Conservation (phyloP, 1,140 invertebrate species). For the Asbolus verrucosus region DNA sequence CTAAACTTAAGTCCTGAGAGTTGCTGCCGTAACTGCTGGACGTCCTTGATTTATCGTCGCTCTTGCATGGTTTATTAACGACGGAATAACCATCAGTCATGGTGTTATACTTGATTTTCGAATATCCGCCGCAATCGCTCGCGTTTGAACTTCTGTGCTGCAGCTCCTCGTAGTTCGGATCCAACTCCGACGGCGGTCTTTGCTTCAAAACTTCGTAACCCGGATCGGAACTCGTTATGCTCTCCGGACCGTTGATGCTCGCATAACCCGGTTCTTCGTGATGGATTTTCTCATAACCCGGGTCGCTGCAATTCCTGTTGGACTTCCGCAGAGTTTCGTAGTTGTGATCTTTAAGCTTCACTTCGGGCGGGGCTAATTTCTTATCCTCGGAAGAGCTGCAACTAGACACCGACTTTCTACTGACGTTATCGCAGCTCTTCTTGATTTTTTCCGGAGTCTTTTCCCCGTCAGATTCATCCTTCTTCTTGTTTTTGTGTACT, state of each 20-base stretch:
- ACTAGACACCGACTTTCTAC: conserved; percentile 43
- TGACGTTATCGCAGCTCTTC: conserved; percentile 27
- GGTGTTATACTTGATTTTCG: conserved; percentile 64
- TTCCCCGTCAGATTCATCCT: conserved; percentile 51
- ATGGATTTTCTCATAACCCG: conserved; percentile 74
- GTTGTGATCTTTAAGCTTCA: conserved; percentile 55
- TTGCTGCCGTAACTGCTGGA: conserved; percentile 43
- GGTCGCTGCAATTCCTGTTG: conserved; percentile 70
- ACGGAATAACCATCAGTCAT: conserved; percentile 67
- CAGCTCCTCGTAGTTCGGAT: conserved; percentile 80
- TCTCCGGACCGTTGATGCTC: conserved; percentile 69
- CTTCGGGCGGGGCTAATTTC: background rate
- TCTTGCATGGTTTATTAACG: conserved; percentile 67
- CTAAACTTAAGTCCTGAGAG: conserved; percentile 45
- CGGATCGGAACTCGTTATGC: conserved; percentile 71
- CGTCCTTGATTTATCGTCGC: conserved; percentile 22
- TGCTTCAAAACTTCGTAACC: conserved; percentile 71
- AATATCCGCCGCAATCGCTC: conserved; percentile 64
- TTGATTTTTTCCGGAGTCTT: conserved; percentile 38
- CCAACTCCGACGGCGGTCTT: conserved; percentile 67
- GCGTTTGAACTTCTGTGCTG: conserved; percentile 64
- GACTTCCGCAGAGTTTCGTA: conserved; percentile 62
- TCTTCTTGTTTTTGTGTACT: conserved; percentile 77
- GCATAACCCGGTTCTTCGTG: conserved; percentile 64
- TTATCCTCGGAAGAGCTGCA: conserved; percentile 46